phyloP scores from a whole-genome alignment of 2,888 invertebrate genomes.

The Melanotus villosus region DNA sequence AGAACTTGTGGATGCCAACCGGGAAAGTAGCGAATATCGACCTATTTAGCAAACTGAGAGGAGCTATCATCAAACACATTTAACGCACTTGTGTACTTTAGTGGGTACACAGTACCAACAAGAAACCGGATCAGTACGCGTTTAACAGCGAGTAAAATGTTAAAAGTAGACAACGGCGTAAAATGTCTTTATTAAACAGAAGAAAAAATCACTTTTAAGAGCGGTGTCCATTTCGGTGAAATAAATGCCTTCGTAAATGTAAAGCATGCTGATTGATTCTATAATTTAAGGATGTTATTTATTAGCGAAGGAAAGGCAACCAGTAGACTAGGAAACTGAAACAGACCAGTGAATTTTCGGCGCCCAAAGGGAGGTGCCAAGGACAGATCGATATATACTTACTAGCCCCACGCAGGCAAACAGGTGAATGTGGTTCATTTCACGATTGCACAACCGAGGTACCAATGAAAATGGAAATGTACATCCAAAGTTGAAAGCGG shows the following conservation, averaged over 20 bases:
- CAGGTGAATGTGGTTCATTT: constrained; percentile 9
- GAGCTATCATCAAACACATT: constrained; percentile 12
- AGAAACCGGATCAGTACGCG: neutral
- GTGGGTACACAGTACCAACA: neutral
- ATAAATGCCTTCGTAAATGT: neutral
- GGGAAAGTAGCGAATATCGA: neutral
- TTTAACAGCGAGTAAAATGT: too few species aligned
- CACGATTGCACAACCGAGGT: neutral
- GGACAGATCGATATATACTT: constrained; percentile 24
- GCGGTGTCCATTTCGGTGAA: too few species aligned
- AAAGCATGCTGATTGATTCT: neutral
- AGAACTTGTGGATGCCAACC: neutral
- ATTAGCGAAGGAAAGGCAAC: neutral
- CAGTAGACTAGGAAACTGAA: neutral
- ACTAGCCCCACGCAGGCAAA: constrained; percentile 23
- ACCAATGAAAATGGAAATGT: too few species aligned
- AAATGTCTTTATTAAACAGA: too few species aligned
- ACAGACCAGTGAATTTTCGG: constrained; percentile 8
- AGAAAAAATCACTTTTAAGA: too few species aligned
- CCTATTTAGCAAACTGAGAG: constrained; percentile 5
- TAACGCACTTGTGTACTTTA: constrained; percentile 21
- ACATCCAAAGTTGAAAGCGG: too few species aligned
- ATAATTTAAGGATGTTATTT: constrained; percentile 3
- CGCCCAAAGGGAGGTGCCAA: constrained; percentile 17
- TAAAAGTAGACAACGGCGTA: too few species aligned